Evolutionary conservation across 2,797 vertebrate genomes (phyloP).

Genomic region (Botia almorhae): DNA sequence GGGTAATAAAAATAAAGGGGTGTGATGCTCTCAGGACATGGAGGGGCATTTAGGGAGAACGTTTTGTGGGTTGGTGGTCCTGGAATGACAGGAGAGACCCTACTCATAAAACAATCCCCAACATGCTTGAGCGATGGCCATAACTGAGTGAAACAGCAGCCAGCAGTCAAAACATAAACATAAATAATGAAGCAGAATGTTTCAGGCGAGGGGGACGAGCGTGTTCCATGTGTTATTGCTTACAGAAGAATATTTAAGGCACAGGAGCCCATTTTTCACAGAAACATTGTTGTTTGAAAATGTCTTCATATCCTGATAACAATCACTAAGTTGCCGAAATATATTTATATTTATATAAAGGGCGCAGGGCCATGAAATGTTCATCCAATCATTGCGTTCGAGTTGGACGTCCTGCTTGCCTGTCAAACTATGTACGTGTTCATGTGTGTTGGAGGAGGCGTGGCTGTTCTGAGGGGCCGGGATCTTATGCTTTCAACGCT

Average conservation of each 20-base stretch:
- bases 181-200: not conserved
- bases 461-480: no score
- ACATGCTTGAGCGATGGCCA: constrained; percentile 20
- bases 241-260: not conserved
- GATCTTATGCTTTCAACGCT: no score
- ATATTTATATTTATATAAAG: no score
- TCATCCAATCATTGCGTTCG: no score
- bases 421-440: no score
- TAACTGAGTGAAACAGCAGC: constrained; percentile 32
- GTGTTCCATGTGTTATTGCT: not conserved
- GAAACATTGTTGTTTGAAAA: no score
- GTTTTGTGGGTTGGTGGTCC: not conserved
- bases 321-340: no score
- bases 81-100: constrained; percentile 19
- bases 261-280: no score
- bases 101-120: constrained; percentile 44
- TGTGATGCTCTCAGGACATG: constrained; percentile 33
- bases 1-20: constrained; percentile 39
- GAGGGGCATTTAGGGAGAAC: not conserved
- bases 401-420: no score
- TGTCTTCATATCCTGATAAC: no score
- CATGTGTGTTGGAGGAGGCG: no score
- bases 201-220: not conserved
- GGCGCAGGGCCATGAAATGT: no score
- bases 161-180: constrained; percentile 55